Conservation (phyloP, 2,797 vertebrate genomes). For the Eupleurogrammus muticus region DNA sequence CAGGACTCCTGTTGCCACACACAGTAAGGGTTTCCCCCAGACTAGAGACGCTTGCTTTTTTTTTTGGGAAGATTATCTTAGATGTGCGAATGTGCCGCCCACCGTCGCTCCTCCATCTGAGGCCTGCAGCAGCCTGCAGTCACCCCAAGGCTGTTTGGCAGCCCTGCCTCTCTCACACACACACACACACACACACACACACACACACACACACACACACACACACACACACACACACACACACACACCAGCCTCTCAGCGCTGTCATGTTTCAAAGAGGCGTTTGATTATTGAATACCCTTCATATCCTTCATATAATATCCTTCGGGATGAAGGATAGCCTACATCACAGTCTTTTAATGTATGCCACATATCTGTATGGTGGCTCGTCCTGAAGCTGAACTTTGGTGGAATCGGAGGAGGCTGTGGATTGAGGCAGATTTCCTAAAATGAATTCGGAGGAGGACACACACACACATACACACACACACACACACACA, state of each 20-base stretch:
- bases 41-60: constrained; percentile 37
- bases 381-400: constrained; percentile 4
- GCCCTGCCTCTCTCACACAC: background rate
- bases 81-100: constrained; percentile 59
- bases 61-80: constrained; percentile 54
- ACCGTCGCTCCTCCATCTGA: constrained; percentile 51
- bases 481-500: no score
- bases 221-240: no score
- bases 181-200: no score
- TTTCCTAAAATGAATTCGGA: constrained; percentile 27
- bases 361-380: constrained; percentile 18
- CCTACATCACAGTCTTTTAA: constrained; percentile 26
- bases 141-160: constrained; percentile 24
- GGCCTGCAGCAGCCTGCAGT: constrained; percentile 37
- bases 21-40: constrained; percentile 16
- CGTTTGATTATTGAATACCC: constrained; percentile 51
- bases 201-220: no score
- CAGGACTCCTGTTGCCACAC: constrained; percentile 15
- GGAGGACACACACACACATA: background rate
- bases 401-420: no score
- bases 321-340: constrained; percentile 35
- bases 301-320: no score
- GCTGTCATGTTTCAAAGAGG: constrained; percentile 52
- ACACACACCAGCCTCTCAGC: constrained; percentile 21
- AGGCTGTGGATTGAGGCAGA: constrained; percentile 7